Conservation (phyloP, 2,113 vertebrate species). For the Cryptomyrus ogoouensis region DNA sequence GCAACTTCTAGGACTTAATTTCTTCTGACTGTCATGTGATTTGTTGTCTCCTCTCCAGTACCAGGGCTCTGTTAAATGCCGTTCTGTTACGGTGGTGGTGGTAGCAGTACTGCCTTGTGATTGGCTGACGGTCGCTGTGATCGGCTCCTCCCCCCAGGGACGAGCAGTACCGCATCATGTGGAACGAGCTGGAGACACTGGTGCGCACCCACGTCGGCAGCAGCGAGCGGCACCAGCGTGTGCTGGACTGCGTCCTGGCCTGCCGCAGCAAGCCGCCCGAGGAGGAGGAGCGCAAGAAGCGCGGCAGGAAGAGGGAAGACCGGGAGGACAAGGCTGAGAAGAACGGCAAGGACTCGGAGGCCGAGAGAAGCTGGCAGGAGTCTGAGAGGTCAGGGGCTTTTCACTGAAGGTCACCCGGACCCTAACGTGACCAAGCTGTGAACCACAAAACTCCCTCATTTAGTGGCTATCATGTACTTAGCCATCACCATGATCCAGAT, state of each 20-base stretch:
- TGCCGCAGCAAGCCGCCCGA: slow-evolving; percentile 94
- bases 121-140: slow-evolving; percentile 1
- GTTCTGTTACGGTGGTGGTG: neutral
- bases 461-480: neutral
- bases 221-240: slow-evolving; percentile 85
- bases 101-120: neutral
- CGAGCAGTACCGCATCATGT: slow-evolving; percentile 98
- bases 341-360: slow-evolving; percentile 75
- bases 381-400: slow-evolving; percentile 71
- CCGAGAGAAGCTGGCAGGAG: slow-evolving; percentile 86
- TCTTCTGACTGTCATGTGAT: neutral
- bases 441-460: neutral
- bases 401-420: neutral
- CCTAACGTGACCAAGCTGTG: neutral
- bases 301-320: slow-evolving; percentile 90
- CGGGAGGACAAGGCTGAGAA: slow-evolving; percentile 87
- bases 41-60: neutral
- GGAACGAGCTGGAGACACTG: slow-evolving; percentile 97
- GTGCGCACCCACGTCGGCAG: slow-evolving; percentile 83
- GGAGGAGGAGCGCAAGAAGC: slow-evolving; percentile 92
- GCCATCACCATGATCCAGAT: neutral
- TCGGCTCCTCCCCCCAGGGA: slow-evolving; percentile 59
- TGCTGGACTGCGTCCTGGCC: slow-evolving; percentile 85
- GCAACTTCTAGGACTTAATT: neutral
- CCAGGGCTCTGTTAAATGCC: neutral